Percentiles rank a stretch among this genome's conserved stretches.
These are phyloP conservation scores for Lasioglossum leucozonium DNA, from an alignment of 2,888 invertebrate genomes.

Conservation along the genomic window DNA sequence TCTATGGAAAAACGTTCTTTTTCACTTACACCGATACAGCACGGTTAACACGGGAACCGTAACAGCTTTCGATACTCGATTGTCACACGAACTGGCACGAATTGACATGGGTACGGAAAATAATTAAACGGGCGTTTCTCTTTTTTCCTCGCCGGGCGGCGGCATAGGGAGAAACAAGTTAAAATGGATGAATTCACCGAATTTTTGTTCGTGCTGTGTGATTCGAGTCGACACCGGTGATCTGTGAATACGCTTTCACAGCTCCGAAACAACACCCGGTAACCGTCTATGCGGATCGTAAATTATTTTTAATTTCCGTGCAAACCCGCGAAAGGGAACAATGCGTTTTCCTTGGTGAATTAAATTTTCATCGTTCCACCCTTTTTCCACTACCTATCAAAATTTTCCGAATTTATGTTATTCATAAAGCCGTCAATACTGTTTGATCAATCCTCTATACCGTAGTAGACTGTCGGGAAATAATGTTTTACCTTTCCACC, in stretches of 20 bases:
- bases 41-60: slow-evolving; percentile 42
- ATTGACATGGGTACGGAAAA: slow-evolving; percentile 49
- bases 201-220: slow-evolving; percentile 42
- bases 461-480: not conserved
- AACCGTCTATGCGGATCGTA: slow-evolving; percentile 22
- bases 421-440: not conserved
- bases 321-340: not conserved
- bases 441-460: not conserved
- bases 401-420: not conserved
- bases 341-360: slow-evolving; percentile 8
- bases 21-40: slow-evolving; percentile 2
- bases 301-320: slow-evolving; percentile 46
- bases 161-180: slow-evolving; percentile 34
- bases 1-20: slow-evolving; percentile 9
- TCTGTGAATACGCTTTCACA: slow-evolving; percentile 36
- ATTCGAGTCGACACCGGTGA: slow-evolving; percentile 37
- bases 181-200: slow-evolving; percentile 44
- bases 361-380: not conserved
- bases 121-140: slow-evolving; percentile 54
- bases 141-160: not conserved
- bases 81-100: slow-evolving; percentile 35
- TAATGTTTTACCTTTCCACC: not conserved
- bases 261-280: slow-evolving; percentile 34
- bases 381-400: not conserved
- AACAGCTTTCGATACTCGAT: slow-evolving; percentile 39